Evolutionary conservation across 1,140 invertebrate genomes (phyloP), one percentile per base, ranked within the genome.

Genomic region (Atopsyche davidsoni): DNA sequence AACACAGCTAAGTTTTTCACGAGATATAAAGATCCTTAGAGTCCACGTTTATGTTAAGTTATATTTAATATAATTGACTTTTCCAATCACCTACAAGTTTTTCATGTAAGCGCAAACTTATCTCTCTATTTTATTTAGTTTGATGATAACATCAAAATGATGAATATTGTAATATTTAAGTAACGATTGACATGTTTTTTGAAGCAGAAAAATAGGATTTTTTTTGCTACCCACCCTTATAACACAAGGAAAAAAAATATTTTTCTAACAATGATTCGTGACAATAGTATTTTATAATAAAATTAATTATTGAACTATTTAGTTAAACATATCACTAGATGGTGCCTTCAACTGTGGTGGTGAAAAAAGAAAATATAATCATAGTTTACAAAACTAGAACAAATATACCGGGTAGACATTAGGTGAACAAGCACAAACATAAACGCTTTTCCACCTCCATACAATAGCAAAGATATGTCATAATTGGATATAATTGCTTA

Each of bases 51-150:
- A 44, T 51, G 14, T 43, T 51, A 36, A 17, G 40, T 44, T 51
- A 39, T 51, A 51, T 43, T 40, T 51, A 45, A 50, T 57, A 57
- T 57, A 57, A 57, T 57, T 57, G 55, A 57, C 55, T 41, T 57
- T 53, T 53, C 46, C 46, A 19, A 53, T 53, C 55, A 57, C 55
- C 55, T 57, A 57, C 50, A 57, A 46, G 32, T 52, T 52, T 56
- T 48, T 47, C 43, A 50, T 50, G 55, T 57, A 57, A 57, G 55
- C 55, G 47, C 50, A 51, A 48, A 32, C 46, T 53, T 57, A 53
- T 46, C 21, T 28, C 25, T 6, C 25, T 28, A 7, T n/a, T 7
- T 28, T 28, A 7, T 6, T 7, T n/a, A 28, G 25, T n/a, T 28
- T 28, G 25, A 28, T n/a, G n/a, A 28, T 7, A 28, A 28, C 6